phyloP scores from a whole-genome alignment of 1,140 invertebrate species.

The Aphis craccivora region DNA sequence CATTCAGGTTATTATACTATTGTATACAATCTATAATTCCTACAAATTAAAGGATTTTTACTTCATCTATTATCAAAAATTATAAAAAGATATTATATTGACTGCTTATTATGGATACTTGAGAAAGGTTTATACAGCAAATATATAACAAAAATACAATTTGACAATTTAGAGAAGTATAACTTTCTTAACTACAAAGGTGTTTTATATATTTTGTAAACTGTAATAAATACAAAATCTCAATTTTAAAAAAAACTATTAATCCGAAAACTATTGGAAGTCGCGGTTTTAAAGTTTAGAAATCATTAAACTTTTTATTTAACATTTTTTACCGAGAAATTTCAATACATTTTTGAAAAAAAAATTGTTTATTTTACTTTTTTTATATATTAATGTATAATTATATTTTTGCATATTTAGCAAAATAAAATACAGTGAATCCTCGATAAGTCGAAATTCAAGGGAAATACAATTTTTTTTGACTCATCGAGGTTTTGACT shows the following conservation, averaged over 20 bases:
- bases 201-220: not conserved
- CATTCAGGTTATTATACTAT: too few species aligned
- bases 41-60: too few species aligned
- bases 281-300: not conserved
- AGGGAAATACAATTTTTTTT: too few species aligned
- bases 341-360: not conserved
- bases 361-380: too few species aligned
- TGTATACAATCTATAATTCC: too few species aligned
- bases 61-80: not conserved
- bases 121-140: too few species aligned
- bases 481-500: too few species aligned
- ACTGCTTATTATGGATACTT: not conserved
- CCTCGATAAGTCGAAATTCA: too few species aligned
- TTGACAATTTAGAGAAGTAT: not conserved
- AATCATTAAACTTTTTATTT: too few species aligned
- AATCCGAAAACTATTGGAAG: not conserved
- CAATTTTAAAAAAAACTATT: not conserved
- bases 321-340: not conserved
- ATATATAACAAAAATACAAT: too few species aligned
- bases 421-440: too few species aligned
- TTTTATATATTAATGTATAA: too few species aligned
- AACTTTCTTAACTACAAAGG: not conserved
- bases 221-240: not conserved
- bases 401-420: not conserved
- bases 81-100: not conserved